phyloP scores from a whole-genome alignment of 2,888 invertebrate genomes.

The Lasioglossum zephyrum region DNA sequence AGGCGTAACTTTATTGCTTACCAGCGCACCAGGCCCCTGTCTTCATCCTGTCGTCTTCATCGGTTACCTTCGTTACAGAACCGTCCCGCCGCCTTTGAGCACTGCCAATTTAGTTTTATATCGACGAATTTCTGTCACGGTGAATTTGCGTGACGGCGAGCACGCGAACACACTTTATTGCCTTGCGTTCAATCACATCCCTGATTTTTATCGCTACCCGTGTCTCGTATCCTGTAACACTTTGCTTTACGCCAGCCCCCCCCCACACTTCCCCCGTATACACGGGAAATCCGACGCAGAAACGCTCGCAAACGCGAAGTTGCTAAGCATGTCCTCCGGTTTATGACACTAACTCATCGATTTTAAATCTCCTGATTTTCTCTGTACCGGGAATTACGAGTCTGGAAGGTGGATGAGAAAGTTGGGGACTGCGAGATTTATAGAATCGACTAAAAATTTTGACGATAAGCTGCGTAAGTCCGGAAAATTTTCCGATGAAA shows the following conservation, averaged over 20 bases:
- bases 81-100: background rate
- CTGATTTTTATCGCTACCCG: constrained; percentile 23
- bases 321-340: background rate
- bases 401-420: background rate
- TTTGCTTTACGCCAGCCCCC: background rate
- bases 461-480: background rate
- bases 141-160: constrained; percentile 21
- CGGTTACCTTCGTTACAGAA: constrained; percentile 50
- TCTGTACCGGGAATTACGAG: background rate
- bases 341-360: background rate
- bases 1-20: constrained; percentile 67
- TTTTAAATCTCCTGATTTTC: background rate
- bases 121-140: constrained; percentile 19
- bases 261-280: background rate
- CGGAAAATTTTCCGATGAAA: no score
- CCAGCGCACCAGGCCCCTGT: constrained; percentile 47
- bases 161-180: background rate
- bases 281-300: background rate
- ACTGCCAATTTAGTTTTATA: constrained; percentile 32
- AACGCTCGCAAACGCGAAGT: background rate
- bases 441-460: background rate
- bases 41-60: constrained; percentile 44
- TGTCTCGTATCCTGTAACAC: constrained; percentile 3
- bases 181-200: background rate
- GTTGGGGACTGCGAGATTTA: background rate